Percentiles rank a stretch among this genome's conserved stretches.
Conservation (phyloP, 2,888 invertebrate species). For the Sturmia bella region DNA sequence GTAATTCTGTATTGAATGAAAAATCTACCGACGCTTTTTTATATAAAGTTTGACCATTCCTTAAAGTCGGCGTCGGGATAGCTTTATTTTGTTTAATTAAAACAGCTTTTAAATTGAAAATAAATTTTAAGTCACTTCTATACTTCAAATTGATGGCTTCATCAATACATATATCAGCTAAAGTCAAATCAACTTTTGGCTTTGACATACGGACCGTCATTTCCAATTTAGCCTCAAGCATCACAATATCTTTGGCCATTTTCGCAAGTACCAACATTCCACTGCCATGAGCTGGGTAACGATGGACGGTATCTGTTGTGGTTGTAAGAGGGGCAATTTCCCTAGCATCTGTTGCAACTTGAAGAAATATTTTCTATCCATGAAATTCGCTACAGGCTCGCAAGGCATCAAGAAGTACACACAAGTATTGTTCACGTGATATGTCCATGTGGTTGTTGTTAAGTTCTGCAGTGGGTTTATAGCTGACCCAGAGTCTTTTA, state of each 20-base stretch:
- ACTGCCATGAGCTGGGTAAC: conserved; percentile 63
- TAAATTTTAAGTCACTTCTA: too few species aligned
- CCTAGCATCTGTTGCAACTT: conserved; percentile 71
- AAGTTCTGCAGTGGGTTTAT: conserved; percentile 72
- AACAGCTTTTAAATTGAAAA: too few species aligned
- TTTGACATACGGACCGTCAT: conserved; percentile 72
- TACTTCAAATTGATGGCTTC: too few species aligned
- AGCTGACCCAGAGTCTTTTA: conserved; percentile 77
- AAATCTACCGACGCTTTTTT: too few species aligned
- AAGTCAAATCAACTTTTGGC: too few species aligned
- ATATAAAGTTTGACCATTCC: too few species aligned
- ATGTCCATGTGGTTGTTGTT: conserved; percentile 50
- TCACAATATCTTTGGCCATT: conserved; percentile 72
- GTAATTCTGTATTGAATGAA: too few species aligned
- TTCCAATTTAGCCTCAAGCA: conserved; percentile 71
- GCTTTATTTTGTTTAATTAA: too few species aligned
- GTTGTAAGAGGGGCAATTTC: conserved; percentile 71
- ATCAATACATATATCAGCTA: too few species aligned
- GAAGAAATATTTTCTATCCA: conserved; percentile 74
- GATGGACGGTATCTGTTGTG: conserved; percentile 70
- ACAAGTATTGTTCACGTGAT: conserved; percentile 78
- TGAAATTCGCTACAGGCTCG: conserved; percentile 76
- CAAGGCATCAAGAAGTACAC: conserved; percentile 75
- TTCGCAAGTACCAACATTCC: conserved; percentile 70
- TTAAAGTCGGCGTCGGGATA: too few species aligned